A percentile compares a stretch with the other conserved stretches of the same genome.
Evolutionary conservation across 1,140 invertebrate species (phyloP).

Genomic region (Protaetia brevitarsis): DNA sequence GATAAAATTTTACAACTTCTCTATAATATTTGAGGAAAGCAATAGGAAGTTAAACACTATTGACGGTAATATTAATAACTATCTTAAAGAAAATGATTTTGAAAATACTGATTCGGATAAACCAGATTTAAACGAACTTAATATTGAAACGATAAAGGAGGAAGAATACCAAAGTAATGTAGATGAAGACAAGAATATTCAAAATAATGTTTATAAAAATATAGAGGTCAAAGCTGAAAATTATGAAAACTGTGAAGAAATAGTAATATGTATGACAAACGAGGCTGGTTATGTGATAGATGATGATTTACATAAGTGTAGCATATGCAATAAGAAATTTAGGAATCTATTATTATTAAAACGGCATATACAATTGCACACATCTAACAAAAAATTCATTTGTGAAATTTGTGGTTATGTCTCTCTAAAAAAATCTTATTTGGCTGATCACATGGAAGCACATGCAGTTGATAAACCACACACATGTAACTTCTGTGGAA

Average conservation of each 20-base stretch:
- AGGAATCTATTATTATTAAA: background rate
- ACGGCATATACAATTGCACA: slow-evolving; percentile 23
- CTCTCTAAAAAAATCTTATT: slow-evolving; percentile 36
- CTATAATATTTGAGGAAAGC: slow-evolving; percentile 18
- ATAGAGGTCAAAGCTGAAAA: background rate
- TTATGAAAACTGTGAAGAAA: slow-evolving; percentile 9
- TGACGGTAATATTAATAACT: background rate
- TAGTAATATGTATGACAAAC: background rate
- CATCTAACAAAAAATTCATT: slow-evolving; percentile 28
- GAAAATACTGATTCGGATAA: background rate
- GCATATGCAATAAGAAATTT: slow-evolving; percentile 25
- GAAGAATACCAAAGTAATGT: background rate
- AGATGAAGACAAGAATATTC: background rate
- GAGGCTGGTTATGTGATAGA: background rate
- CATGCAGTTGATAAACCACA: slow-evolving; percentile 53
- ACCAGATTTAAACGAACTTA: background rate
- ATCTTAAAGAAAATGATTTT: background rate
- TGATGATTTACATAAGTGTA: slow-evolving; percentile 23
- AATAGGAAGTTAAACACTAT: background rate
- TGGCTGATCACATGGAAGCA: slow-evolving; percentile 32
- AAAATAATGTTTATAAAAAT: background rate
- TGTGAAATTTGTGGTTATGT: slow-evolving; percentile 35
- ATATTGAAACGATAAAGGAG: background rate
- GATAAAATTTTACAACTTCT: slow-evolving; percentile 27
- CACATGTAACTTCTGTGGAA: slow-evolving; percentile 54